Evolutionary conservation across 2,888 invertebrate species (phyloP), one percentile per base, ranked within the genome.

Genomic region (Ariolimax columbianus): DNA sequence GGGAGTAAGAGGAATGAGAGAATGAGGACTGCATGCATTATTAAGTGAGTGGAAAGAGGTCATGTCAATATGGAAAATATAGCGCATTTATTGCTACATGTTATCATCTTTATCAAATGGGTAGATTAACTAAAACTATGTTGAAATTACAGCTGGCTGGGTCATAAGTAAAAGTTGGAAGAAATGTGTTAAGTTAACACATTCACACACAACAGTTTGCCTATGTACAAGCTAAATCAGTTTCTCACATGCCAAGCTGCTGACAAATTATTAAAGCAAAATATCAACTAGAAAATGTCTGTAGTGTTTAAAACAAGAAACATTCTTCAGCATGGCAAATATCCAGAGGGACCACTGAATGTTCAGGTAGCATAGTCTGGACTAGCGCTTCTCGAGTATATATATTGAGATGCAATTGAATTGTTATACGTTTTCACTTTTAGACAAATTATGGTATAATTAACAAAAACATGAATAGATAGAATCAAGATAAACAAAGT

Each of bases 11-110:
- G 70, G 72, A 68, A 70, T 30, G 38, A 36, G 0, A 75, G 75
- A 51, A 75, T 11, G 4, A 51, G 51, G 75, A 75, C 33, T 30
- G 75, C 75, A 75, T 75, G 75, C 75, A 51, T 47, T 33, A 75
- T 51, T 36, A 33, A 51, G 75, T 75, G 14, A 75, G 33, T 43
- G 17, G 19, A 0, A 51, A 51, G 33, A 75, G 33, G 19, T 7
- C 30, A 33, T 51, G 33, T 55, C 43, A 75, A 47, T 51, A 75
- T 23, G 9, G 33, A 47, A 23, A 47, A 33, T 17, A 51, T 19
- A 75, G 33, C 19, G 0, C 36, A 47, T 30, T 17, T 43, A 70
- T 70, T 38, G 26, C 40, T 26, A 40, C 23, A 72, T 26, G 26
- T 40, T 40, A 40, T 40, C 2, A 19, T 26, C 19, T 40, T 40